Evolutionary conservation across 2,888 invertebrate species (phyloP).

Genomic region (Athalia circularis): DNA sequence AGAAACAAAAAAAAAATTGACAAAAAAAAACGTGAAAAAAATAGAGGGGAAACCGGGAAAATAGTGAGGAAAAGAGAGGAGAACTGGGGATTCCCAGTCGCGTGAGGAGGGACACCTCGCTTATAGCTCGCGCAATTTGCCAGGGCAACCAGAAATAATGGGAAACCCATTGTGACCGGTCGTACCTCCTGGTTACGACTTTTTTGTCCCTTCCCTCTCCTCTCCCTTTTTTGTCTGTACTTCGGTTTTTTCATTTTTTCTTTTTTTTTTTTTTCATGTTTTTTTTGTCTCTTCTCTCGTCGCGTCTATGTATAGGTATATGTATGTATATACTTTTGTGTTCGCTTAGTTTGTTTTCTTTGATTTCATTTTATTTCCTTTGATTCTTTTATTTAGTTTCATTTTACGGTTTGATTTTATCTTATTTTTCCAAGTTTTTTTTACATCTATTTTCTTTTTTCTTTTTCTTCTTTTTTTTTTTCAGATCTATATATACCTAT

Average conservation of each 20-base stretch:
- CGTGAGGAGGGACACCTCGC: constrained; percentile 33
- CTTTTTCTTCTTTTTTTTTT: neutral
- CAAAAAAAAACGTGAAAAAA: neutral
- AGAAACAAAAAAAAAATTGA: neutral
- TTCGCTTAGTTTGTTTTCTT: constrained; percentile 1
- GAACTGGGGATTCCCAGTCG: constrained; percentile 24
- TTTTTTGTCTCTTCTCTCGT: neutral
- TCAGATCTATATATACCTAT: neutral
- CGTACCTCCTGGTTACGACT: constrained; percentile 41
- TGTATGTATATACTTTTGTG: neutral
- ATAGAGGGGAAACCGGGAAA: neutral
- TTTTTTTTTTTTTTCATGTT: neutral
- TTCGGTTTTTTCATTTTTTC: neutral
- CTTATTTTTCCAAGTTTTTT: neutral
- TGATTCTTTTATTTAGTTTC: too few relatives aligned
- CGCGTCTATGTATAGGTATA: neutral
- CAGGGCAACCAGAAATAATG: constrained; percentile 44
- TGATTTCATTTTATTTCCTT: neutral
- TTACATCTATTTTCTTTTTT: neutral
- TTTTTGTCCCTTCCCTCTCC: neutral
- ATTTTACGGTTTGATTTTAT: neutral
- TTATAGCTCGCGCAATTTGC: constrained; percentile 33
- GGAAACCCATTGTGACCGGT: constrained; percentile 43
- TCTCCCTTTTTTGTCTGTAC: neutral
- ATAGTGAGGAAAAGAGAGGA: neutral